These are phyloP conservation scores for Lasiommata megera DNA, from an alignment of 2,888 invertebrate genomes.

Conservation along the genomic window DNA sequence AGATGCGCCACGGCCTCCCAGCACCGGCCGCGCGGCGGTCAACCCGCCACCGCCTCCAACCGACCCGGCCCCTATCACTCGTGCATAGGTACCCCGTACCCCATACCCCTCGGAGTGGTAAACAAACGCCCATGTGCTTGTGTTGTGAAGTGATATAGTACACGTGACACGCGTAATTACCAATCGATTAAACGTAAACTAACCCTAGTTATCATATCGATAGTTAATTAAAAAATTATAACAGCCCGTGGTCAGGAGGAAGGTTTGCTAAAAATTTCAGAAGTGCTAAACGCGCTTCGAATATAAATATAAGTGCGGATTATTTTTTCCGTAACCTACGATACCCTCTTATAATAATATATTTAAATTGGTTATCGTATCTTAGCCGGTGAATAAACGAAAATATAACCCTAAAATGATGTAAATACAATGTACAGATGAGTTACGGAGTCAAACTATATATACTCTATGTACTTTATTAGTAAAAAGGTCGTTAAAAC, in stretches of 20 bases:
- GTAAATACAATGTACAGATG: neutral
- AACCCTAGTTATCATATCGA: neutral
- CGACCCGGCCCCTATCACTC: slow-evolving; percentile 23
- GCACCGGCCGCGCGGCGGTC: slow-evolving; percentile 55
- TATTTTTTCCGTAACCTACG: too few species aligned
- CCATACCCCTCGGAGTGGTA: slow-evolving; percentile 41
- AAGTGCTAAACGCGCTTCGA: neutral
- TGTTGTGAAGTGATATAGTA: slow-evolving; percentile 42
- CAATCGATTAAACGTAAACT: slow-evolving; percentile 1
- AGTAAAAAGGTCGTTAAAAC: slow-evolving; percentile 1
- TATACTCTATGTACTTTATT: neutral
- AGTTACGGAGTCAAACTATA: neutral
- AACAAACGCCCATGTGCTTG: slow-evolving; percentile 51
- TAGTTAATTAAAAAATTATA: neutral
- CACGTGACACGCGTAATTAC: slow-evolving; percentile 15
- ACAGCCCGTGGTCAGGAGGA: neutral
- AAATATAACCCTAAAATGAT: neutral
- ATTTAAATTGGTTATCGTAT: too few species aligned
- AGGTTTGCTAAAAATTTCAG: neutral
- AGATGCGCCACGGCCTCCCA: slow-evolving; percentile 48
- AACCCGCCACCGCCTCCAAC: slow-evolving; percentile 47
- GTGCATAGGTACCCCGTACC: slow-evolving; percentile 31
- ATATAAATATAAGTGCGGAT: too few species aligned
- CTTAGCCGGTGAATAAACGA: too few species aligned
- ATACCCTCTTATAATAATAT: too few species aligned